A percentile compares a stretch with the other conserved stretches of the same genome.
Evolutionary conservation across 2,888 invertebrate species (phyloP).

Genomic region (Galeruca laticollis): DNA sequence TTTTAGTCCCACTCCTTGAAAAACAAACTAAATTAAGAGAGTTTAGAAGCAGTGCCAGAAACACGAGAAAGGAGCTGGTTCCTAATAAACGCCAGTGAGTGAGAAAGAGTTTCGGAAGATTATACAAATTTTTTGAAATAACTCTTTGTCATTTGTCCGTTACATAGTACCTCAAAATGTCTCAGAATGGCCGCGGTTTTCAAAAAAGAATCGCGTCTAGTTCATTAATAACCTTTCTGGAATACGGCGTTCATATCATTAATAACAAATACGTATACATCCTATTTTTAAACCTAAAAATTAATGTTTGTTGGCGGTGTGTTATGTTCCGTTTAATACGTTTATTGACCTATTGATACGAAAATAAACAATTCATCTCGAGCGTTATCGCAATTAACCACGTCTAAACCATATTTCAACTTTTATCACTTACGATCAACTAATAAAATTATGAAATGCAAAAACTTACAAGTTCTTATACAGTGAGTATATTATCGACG

Average conservation of each 20-base stretch:
- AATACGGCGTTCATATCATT: neutral
- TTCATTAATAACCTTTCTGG: neutral
- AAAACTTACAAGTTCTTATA: too few relatives aligned
- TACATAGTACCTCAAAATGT: too few relatives aligned
- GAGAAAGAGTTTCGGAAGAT: too few relatives aligned
- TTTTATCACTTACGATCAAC: neutral
- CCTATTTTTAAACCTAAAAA: conserved; percentile 10
- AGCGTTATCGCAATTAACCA: conserved; percentile 18
- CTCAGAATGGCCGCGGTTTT: neutral
- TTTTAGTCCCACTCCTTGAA: too few relatives aligned
- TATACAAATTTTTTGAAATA: too few relatives aligned
- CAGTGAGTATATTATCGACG: too few relatives aligned
- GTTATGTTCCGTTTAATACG: conserved; percentile 20
- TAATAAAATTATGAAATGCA: neutral
- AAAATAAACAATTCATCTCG: conserved; percentile 21
- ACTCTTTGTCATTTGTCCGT: too few relatives aligned
- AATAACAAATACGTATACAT: neutral
- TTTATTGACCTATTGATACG: conserved; percentile 22
- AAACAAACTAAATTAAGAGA: too few relatives aligned
- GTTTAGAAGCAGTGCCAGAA: too few relatives aligned
- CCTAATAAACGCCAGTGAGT: too few relatives aligned
- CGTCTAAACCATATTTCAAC: neutral
- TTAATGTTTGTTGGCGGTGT: neutral
- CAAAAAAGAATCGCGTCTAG: neutral
- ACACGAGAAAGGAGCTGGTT: too few relatives aligned